phyloP scores from a whole-genome alignment of 1,140 invertebrate species.

The Diachasma alloeum region DNA sequence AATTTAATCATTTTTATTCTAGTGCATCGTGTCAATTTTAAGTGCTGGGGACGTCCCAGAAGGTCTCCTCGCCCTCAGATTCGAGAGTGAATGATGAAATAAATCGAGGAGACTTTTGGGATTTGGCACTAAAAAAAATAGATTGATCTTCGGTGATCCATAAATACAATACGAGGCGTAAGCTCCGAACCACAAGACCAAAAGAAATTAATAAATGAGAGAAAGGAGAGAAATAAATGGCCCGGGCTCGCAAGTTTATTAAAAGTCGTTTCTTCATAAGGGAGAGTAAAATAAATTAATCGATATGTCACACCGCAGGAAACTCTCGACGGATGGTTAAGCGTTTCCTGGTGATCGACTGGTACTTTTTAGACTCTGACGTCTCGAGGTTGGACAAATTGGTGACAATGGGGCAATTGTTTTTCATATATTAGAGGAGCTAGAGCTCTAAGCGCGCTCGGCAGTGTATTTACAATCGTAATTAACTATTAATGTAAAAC shows the following conservation, averaged over 20 bases:
- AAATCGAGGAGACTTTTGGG: no score
- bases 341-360: background rate
- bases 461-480: constrained; percentile 65
- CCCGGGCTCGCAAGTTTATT: background rate
- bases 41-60: no score
- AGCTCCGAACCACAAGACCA: constrained; percentile 51
- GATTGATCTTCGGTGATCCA: constrained; percentile 56
- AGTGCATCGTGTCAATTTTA: no score
- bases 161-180: constrained; percentile 65
- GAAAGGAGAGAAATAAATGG: constrained; percentile 24
- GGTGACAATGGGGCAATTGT: background rate
- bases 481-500: constrained; percentile 41
- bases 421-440: constrained; percentile 36
- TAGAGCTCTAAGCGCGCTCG: constrained; percentile 63
- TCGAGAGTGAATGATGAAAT: no score
- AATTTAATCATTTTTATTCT: background rate
- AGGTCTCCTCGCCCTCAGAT: no score
- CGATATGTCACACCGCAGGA: background rate
- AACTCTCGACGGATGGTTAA: background rate
- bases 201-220: constrained; percentile 18
- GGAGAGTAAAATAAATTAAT: background rate
- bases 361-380: background rate
- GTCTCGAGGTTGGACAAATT: constrained; percentile 7
- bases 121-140: background rate
- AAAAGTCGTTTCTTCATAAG: background rate